Base-by-base conservation (phyloP, 2,888 invertebrate species). In the Drosophila buzzatii region DNA sequence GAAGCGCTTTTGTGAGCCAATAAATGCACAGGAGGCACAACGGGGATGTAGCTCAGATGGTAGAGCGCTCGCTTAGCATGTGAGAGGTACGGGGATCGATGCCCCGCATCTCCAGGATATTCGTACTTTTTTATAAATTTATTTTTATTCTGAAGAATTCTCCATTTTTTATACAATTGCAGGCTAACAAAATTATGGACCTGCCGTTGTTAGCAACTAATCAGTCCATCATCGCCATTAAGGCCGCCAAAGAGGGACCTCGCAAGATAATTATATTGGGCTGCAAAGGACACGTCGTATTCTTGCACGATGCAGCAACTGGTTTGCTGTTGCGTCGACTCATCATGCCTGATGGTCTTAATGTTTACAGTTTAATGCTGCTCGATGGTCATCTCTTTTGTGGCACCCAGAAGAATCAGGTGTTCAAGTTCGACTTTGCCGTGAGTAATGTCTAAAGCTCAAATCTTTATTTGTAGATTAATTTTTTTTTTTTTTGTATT, bases 341-440 rank as follows among this genome's bases (percentile, higher is more conserved):
- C 41, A 89, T 90, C 86, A 95, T 94, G 78, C 95, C 93, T 52
- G 95, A 85, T 84, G 93, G 93, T 47, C 93, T 94, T 86, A 96
- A 96, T 0, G 96, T 96, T 0, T 97, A 96, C 88, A 95, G 96
- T 9, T 91, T 97, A 63, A 93, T 96, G n/a, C 94, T 95, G 77
- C 94, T 95, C 81, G 94, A 95, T 42, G 95, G 95, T 62, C 94
- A 95, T 71, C 94, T 97, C n/a, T 97, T 95, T 91, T 97, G 96
- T 84, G 97, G 97, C 8, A 96, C 97, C 1, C 96, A 95, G 85
- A 95, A 94, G 76, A 95, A 95, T 74, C 95, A 95, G 82, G 95
- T 97, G 91, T 94, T 95, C 70, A 95, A 95, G n/a, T 96, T 95
- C 90, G 96, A 96, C 92, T 97, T 96, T 93, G 94, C 95, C 81